Base-by-base conservation (phyloP, 1,140 invertebrate genomes). In the Pachyrhynchus sulphureomaculatus region DNA sequence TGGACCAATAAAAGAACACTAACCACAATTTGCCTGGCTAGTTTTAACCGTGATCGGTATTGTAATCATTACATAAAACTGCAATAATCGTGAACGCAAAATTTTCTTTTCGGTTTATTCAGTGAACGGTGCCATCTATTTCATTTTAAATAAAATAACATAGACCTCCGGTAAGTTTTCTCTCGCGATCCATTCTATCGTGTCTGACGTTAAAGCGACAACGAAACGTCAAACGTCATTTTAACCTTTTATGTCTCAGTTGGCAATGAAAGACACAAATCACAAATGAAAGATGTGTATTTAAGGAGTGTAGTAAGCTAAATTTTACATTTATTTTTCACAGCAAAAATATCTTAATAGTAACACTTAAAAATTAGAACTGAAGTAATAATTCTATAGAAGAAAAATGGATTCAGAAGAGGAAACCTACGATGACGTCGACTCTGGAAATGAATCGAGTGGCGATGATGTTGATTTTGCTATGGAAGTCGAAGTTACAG, bases 381-480 rank as follows among this genome's bases (percentile, higher is more conserved):
- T n/a, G n/a, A n/a, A n/a, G n/a, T n/a, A n/a, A 18, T 44, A 9
- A 55, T 48, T 29, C 29, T 32, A 44, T 29, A 9, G n/a, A 58
- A 21, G 29, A 52, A 21, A n/a, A 72, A 95, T 95, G 92, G 92
- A 95, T 83, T 93, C 90, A 48, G 92, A 95, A 76, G 92, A 94
- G 74, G 91, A 93, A 78, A 90, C 88, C 72, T 87, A 88, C 76
- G 92, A 95, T 75, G 90, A 92, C 80, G 88, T 92, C 68, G 92
- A 95, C 77, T 93, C 90, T 63, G 91, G 90, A 44, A 94, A 95
- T 77, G 93, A 95, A 77, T 93, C 90, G 20, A 92, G 88, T 72
- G 91, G 91, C 65, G 91, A 94, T 75, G 93, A 95, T 81, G 92
- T 93, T 72, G 89, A 91, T 75, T 93, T 93, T 81, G 88, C 89